Percentiles rank a stretch among this genome's conserved stretches.
phyloP scores from a whole-genome alignment of 2,888 invertebrate genomes.

The Machimus rusticus region DNA sequence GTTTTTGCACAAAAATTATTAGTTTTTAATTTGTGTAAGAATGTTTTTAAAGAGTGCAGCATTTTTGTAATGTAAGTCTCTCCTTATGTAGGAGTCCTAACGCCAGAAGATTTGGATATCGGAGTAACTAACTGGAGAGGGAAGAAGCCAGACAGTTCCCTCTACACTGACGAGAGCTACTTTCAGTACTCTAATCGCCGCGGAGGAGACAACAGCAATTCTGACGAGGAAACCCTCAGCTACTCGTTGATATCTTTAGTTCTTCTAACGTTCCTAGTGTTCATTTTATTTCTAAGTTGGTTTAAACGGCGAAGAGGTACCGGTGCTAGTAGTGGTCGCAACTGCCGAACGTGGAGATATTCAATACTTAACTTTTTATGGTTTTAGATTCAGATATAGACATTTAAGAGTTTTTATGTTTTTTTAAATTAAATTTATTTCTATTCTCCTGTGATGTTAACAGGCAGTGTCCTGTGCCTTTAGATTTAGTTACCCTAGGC shows the following conservation, averaged over 20 bases:
- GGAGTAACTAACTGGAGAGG: constrained; percentile 50
- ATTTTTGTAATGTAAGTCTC: background rate
- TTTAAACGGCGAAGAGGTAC: constrained; percentile 50
- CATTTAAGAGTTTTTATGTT: background rate
- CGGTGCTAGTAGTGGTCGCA: constrained; percentile 45
- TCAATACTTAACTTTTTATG: constrained; percentile 47
- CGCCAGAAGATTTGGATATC: constrained; percentile 50
- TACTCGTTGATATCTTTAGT: constrained; percentile 52
- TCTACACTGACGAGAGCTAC: constrained; percentile 49
- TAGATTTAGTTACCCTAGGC: background rate
- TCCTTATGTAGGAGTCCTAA: constrained; percentile 48
- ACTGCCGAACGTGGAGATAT: constrained; percentile 33
- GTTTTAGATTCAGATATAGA: constrained; percentile 34
- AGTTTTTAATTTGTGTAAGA: background rate
- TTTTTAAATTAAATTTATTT: background rate
- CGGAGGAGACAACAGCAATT: background rate
- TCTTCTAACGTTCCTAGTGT: constrained; percentile 53
- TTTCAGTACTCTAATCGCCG: constrained; percentile 15
- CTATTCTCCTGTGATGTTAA: constrained; percentile 17
- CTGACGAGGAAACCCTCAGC: constrained; percentile 51
- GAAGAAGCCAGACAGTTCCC: constrained; percentile 50
- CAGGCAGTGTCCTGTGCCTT: background rate
- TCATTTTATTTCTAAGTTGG: constrained; percentile 53
- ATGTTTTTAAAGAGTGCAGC: background rate
- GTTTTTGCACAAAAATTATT: background rate